Percentiles rank a stretch among this genome's conserved stretches.
phyloP scores from a whole-genome alignment of 1,140 invertebrate species.

The Tetraneura akinire region DNA sequence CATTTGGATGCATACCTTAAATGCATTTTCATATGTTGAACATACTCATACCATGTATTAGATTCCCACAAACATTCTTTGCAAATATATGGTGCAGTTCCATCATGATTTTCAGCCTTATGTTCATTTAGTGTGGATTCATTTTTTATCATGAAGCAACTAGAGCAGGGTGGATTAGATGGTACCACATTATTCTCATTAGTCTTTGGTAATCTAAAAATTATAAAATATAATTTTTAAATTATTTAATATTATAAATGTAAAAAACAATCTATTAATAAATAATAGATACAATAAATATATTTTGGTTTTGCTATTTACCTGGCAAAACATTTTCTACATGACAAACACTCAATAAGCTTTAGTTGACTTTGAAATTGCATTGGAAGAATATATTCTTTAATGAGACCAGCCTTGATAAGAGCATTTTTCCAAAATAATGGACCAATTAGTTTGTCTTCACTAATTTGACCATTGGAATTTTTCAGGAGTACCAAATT shows the following conservation, averaged over 20 bases:
- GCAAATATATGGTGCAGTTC: conserved; percentile 24
- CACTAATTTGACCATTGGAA: conserved; percentile 24
- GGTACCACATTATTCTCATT: conserved; percentile 4
- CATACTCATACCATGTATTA: conserved; percentile 28
- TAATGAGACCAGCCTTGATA: conserved; percentile 30
- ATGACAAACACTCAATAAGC: conserved; percentile 33
- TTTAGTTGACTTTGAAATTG: conserved; percentile 42
- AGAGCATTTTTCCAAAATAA: conserved; percentile 49
- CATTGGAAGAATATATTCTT: conserved; percentile 38
- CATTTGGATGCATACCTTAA: conserved; percentile 35
- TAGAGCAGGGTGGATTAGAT: conserved; percentile 35
- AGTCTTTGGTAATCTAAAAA: conserved; percentile 14
- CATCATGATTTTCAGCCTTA: conserved; percentile 27
- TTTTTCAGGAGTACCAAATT: conserved; percentile 3
- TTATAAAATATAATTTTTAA: neutral
- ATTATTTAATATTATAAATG: no score
- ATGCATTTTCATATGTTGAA: conserved; percentile 50
- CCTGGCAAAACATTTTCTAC: conserved; percentile 50
- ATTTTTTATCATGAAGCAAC: conserved; percentile 43
- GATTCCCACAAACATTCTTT: conserved; percentile 39
- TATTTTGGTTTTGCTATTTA: no score
- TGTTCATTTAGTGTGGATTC: conserved; percentile 32
- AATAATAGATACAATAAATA: no score
- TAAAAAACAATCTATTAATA: no score
- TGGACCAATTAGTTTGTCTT: conserved; percentile 40